Evolutionary conservation across 2,888 invertebrate genomes (phyloP), one percentile per base, ranked within the genome.

Genomic region (Nymphalis polychloros): DNA sequence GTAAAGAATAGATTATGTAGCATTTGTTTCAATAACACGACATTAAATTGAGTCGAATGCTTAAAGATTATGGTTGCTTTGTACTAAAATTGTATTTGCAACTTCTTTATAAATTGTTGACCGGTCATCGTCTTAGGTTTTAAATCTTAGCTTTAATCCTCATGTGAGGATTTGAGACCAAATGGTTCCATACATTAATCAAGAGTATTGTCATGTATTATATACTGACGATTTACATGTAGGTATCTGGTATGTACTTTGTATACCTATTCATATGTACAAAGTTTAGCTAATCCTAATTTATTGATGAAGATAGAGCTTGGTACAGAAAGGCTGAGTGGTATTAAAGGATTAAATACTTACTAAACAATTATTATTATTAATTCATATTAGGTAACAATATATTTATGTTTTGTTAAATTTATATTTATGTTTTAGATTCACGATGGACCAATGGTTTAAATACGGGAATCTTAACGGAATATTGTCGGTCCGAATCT

Each of bases 121-220:
- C 65, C 63, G 41, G 70, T 68, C 64, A 64, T 50, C 68, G 71
- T 67, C 20, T 59, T 46, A 64, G 69, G 72, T 74, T 70, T 67
- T 72, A 72, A 72, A 77, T 77, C 72, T 73, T 65, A 57, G 73
- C 75, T 75, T 77, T 74, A 75, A 72, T 69, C 67, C 70, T 66
- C 10, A 55, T 31, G 31, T 55, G 27, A 17, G 53, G 53, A 67
- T 71, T 71, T 62, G 60, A 59, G 64, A 46, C 50, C 55, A 59
- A 59, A 47, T 61, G 69, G 64, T 69, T 50, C 65, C 49, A 64
- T 65, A 65, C 66, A 71, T 74, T 73, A 69, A 76, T 75, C 75
- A 73, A 71, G 63, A 64, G 64, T 63, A 71, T 73, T 68, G 65
- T 69, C 63, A 57, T 70, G 67, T 72, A 72, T 72, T 69, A 64